phyloP scores from a whole-genome alignment of 1,140 invertebrate species.

The Atopsyche davidsoni region DNA sequence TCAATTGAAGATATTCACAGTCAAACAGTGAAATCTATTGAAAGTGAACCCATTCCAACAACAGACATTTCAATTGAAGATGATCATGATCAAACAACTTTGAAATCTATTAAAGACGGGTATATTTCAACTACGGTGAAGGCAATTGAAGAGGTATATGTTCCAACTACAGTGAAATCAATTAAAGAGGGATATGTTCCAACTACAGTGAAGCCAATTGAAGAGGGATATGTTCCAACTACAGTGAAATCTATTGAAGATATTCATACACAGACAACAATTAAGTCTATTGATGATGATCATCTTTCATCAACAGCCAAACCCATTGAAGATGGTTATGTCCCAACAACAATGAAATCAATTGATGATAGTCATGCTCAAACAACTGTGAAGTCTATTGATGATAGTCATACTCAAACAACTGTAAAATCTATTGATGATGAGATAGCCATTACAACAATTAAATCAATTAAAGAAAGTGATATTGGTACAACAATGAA shows the following conservation, averaged over 20 bases:
- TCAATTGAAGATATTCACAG: background rate
- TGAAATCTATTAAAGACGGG: background rate
- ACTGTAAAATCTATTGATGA: background rate
- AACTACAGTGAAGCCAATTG: background rate
- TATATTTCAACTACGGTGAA: background rate
- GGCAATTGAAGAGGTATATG: conserved; percentile 1
- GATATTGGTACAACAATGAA: conserved; percentile 2
- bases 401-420: conserved; percentile 7
- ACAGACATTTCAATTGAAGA: conserved; percentile 2
- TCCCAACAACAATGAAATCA: background rate
- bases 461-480: background rate
- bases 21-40: conserved; percentile 5
- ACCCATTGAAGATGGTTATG: background rate
- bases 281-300: background rate
- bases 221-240: background rate
- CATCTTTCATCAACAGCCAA: background rate
- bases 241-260: conserved; percentile 1
- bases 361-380: background rate
- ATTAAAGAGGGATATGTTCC: conserved; percentile 4
- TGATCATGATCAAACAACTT: background rate
- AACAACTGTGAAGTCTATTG: background rate
- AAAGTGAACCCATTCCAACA: background rate
- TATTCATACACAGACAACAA: conserved; percentile 12
- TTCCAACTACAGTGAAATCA: conserved; percentile 2
- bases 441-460: background rate